Percentiles rank a stretch among this genome's conserved stretches.
These are phyloP conservation scores for Aquatica leii DNA, from an alignment of 2,888 invertebrate species.

Conservation along the genomic window DNA sequence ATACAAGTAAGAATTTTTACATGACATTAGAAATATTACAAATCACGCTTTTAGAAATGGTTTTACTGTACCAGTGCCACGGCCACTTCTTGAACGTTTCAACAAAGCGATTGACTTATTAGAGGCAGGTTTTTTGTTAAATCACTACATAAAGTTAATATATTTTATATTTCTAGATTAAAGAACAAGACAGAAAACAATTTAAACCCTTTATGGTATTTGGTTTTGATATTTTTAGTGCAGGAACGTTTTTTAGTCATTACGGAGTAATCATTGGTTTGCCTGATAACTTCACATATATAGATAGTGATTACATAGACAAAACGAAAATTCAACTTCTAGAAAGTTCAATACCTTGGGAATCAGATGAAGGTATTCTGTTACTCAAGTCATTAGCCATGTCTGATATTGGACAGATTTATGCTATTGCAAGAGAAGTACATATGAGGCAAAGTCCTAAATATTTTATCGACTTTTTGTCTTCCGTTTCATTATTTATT, in stretches of 20 bases:
- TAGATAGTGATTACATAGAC: slow-evolving; percentile 65
- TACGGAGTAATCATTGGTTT: slow-evolving; percentile 77
- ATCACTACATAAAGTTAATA: not conserved
- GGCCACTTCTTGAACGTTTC: slow-evolving; percentile 63
- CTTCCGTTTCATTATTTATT: slow-evolving; percentile 63
- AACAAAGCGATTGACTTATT: slow-evolving; percentile 69
- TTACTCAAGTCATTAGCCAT: slow-evolving; percentile 74
- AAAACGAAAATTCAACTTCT: slow-evolving; percentile 68
- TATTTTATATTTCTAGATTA: slow-evolving; percentile 53
- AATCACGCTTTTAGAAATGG: slow-evolving; percentile 70
- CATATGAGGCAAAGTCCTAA: slow-evolving; percentile 69
- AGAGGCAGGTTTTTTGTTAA: slow-evolving; percentile 50
- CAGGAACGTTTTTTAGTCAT: slow-evolving; percentile 65
- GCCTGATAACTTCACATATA: slow-evolving; percentile 75
- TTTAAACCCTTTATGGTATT: slow-evolving; percentile 74
- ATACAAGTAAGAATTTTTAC: slow-evolving; percentile 71
- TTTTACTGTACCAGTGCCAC: slow-evolving; percentile 65
- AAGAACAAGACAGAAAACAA: slow-evolving; percentile 61
- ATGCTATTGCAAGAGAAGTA: slow-evolving; percentile 81
- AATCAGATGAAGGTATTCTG: slow-evolving; percentile 67
- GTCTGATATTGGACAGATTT: slow-evolving; percentile 81
- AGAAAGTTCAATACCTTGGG: slow-evolving; percentile 71
- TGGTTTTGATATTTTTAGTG: slow-evolving; percentile 77
- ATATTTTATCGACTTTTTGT: slow-evolving; percentile 65
- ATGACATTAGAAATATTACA: too few relatives aligned